These are phyloP conservation scores for Notothenia rossii DNA, from an alignment of 2,113 vertebrate genomes.

Conservation along the genomic window DNA sequence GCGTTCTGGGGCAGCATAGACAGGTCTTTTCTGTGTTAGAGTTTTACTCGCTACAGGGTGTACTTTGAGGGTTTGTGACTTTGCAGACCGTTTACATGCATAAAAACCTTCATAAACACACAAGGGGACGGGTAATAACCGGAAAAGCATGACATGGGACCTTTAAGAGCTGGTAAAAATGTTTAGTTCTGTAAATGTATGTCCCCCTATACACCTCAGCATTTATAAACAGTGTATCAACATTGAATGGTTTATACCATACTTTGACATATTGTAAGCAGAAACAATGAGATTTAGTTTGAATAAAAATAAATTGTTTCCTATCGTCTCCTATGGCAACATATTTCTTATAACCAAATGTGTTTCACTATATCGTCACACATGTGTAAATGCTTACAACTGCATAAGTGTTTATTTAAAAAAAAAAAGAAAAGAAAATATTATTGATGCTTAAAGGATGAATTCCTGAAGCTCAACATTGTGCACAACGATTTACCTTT, in stretches of 20 bases:
- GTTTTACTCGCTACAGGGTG: too few species aligned
- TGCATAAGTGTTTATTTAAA: not conserved
- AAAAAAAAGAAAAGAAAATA: too few species aligned
- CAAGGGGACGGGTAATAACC: too few species aligned
- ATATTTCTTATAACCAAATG: not conserved
- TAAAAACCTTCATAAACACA: too few species aligned
- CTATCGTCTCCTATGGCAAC: not conserved
- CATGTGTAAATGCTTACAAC: not conserved
- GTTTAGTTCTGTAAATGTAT: too few species aligned
- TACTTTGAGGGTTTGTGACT: too few species aligned
- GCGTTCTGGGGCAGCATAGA: too few species aligned
- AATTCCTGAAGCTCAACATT: slow-evolving; percentile 5
- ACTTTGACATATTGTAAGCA: too few species aligned
- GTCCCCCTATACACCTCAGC: too few species aligned
- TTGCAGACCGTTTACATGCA: too few species aligned
- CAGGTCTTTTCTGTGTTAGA: too few species aligned
- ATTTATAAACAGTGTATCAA: not conserved
- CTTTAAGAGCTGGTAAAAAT: not conserved
- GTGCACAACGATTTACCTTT: not conserved
- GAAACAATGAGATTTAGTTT: not conserved
- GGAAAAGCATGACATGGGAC: too few species aligned
- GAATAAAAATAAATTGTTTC: not conserved
- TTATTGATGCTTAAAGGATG: not conserved
- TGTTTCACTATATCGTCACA: not conserved
- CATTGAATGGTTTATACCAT: not conserved